Evolutionary conservation across 1,140 invertebrate species (phyloP).

Genomic region (Aethina tumida): DNA sequence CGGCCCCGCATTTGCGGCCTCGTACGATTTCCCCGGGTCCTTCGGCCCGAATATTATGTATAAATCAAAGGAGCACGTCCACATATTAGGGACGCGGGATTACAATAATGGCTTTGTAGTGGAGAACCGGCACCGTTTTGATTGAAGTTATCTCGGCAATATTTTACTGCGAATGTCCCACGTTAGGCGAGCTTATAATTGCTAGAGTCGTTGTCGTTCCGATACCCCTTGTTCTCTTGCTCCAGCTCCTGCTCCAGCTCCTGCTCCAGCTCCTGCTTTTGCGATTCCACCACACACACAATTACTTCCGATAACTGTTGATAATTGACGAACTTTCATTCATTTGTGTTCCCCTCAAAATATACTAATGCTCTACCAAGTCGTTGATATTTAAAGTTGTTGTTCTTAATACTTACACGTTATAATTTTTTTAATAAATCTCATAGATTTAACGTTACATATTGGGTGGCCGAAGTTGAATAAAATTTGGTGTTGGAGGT

Average conservation of each 20-base stretch:
- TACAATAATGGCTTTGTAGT: conserved; percentile 23
- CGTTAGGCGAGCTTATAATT: conserved; percentile 21
- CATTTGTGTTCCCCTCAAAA: too few relatives aligned
- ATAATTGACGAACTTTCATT: too few relatives aligned
- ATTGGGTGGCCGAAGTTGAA: too few relatives aligned
- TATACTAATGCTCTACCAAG: too few relatives aligned
- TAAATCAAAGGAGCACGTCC: conserved; percentile 21
- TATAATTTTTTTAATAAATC: too few relatives aligned
- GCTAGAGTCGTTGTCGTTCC: conserved; percentile 5
- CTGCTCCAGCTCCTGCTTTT: background rate
- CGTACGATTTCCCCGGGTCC: too few relatives aligned
- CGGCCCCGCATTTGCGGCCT: background rate
- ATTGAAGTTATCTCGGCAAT: conserved; percentile 22
- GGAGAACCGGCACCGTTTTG: conserved; percentile 18
- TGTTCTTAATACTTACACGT: too few relatives aligned
- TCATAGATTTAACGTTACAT: too few relatives aligned
- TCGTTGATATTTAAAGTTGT: too few relatives aligned
- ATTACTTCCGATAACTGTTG: too few relatives aligned
- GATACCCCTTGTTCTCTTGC: conserved; percentile 2
- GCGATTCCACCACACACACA: too few relatives aligned
- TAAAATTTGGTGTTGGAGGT: too few relatives aligned
- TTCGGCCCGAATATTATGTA: conserved; percentile 21
- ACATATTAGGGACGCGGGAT: conserved; percentile 21
- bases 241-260: background rate
- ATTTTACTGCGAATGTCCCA: conserved; percentile 20